Evolutionary conservation across 2,113 vertebrate genomes (phyloP).

Genomic region (Onychostruthus taczanowskii): DNA sequence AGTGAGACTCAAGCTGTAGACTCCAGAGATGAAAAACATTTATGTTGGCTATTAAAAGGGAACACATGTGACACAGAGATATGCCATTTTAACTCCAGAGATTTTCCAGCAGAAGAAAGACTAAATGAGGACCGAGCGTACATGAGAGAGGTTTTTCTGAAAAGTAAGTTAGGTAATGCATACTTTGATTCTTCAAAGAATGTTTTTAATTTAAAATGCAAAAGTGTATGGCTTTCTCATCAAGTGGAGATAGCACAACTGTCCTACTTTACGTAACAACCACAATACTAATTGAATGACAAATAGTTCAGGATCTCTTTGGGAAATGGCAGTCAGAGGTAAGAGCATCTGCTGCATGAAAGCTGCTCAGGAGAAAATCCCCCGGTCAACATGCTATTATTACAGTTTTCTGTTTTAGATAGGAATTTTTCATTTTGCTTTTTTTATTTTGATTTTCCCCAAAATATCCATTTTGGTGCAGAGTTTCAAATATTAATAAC

Average conservation of each 20-base stretch:
- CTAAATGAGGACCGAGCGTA: not conserved
- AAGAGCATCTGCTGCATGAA: not conserved
- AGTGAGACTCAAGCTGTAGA: constrained; percentile 13
- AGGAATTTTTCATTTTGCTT: not conserved
- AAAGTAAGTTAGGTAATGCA: not conserved
- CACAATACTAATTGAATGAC: not conserved
- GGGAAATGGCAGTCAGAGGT: not conserved
- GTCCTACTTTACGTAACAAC: not conserved
- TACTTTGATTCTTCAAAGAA: constrained; percentile 3
- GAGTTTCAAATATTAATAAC: not conserved
- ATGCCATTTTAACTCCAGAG: constrained; percentile 1
- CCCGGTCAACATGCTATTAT: not conserved
- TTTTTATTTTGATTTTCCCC: not conserved
- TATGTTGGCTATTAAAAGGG: constrained; percentile 42
- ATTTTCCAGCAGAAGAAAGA: constrained; percentile 22
- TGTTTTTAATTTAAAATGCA: not conserved
- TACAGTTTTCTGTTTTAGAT: not conserved
- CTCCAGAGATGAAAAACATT: constrained; percentile 41
- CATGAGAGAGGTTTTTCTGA: not conserved
- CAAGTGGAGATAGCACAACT: not conserved
- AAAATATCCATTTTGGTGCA: not conserved
- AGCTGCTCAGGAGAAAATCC: not conserved
- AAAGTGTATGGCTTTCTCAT: not conserved
- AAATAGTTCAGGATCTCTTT: not conserved
- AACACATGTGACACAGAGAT: constrained; percentile 12